Percentiles rank a stretch among this genome's conserved stretches.
Evolutionary conservation across 2,888 invertebrate genomes (phyloP).

Genomic region (Tinea semifulvella): DNA sequence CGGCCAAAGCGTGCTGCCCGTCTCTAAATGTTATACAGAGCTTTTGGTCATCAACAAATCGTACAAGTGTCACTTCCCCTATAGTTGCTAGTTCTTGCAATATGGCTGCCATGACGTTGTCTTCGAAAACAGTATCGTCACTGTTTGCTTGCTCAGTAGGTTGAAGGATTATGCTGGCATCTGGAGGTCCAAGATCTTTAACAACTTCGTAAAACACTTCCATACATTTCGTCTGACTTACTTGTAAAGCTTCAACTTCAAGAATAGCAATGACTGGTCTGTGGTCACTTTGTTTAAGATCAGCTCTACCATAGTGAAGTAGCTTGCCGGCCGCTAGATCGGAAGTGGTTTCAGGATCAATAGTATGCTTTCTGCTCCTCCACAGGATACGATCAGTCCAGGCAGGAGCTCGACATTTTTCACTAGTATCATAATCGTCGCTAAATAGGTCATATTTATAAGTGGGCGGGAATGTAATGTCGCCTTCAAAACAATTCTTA

Average conservation of each 20-base stretch:
- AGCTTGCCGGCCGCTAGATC: conserved; percentile 83
- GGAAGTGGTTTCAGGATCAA: conserved; percentile 71
- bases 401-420: conserved; percentile 95
- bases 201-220: conserved; percentile 86
- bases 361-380: conserved; percentile 80
- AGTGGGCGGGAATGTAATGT: conserved; percentile 92
- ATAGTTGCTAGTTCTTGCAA: conserved; percentile 84
- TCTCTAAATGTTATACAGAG: conserved; percentile 94
- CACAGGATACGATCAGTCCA: conserved; percentile 99
- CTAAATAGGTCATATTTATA: conserved; percentile 99
- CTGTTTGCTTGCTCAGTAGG: conserved; percentile 42
- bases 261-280: conserved; percentile 93
- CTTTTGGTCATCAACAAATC: conserved; percentile 83
- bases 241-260: conserved; percentile 85
- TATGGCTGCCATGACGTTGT: conserved; percentile 80
- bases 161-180: conserved; percentile 88
- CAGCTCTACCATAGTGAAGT: conserved; percentile 90
- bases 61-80: conserved; percentile 89
- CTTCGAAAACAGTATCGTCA: conserved; percentile 76
- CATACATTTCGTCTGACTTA: conserved; percentile 80
- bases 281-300: conserved; percentile 97
- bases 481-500: conserved; percentile 92
- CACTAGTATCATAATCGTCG: conserved; percentile 99
- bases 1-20: conserved; percentile 86
- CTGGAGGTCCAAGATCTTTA: conserved; percentile 90